These are phyloP conservation scores for Lithophane ornitopus DNA, from an alignment of 2,888 invertebrate species.

Conservation along the genomic window DNA sequence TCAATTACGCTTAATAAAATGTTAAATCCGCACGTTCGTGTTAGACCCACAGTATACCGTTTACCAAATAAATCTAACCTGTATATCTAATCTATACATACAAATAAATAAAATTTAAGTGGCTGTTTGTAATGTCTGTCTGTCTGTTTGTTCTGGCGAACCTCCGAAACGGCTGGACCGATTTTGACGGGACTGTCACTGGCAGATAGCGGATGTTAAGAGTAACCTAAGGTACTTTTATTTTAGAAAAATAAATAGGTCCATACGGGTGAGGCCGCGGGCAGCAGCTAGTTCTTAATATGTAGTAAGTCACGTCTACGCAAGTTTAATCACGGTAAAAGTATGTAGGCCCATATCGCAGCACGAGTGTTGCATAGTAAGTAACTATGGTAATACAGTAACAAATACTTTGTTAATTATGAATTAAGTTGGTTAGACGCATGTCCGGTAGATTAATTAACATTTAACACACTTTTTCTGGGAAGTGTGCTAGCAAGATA, in stretches of 20 bases:
- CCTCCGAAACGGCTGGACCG: no score
- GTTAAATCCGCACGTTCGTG: background rate
- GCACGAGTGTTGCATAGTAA: slow-evolving; percentile 50
- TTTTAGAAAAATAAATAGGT: no score
- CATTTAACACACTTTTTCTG: slow-evolving; percentile 1
- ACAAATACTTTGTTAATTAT: slow-evolving; percentile 26
- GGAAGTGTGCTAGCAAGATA: background rate
- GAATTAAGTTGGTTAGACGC: slow-evolving; percentile 24
- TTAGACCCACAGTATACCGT: background rate
- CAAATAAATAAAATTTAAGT: no score
- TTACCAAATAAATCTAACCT: slow-evolving; percentile 3
- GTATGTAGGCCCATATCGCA: slow-evolving; percentile 50
- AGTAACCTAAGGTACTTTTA: no score
- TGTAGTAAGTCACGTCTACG: slow-evolving; percentile 54
- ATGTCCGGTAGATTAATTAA: slow-evolving; percentile 32
- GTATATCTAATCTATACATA: slow-evolving; percentile 6
- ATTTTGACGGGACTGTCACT: no score
- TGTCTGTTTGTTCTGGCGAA: no score
- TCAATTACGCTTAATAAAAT: background rate
- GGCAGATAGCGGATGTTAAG: no score
- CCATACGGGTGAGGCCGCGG: no score
- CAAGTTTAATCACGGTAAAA: slow-evolving; percentile 60
- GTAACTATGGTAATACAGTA: slow-evolving; percentile 26
- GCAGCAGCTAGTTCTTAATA: slow-evolving; percentile 1
- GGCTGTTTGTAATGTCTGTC: no score